Evolutionary conservation across 2,888 invertebrate genomes (phyloP).

Genomic region (Orchestes rusci): DNA sequence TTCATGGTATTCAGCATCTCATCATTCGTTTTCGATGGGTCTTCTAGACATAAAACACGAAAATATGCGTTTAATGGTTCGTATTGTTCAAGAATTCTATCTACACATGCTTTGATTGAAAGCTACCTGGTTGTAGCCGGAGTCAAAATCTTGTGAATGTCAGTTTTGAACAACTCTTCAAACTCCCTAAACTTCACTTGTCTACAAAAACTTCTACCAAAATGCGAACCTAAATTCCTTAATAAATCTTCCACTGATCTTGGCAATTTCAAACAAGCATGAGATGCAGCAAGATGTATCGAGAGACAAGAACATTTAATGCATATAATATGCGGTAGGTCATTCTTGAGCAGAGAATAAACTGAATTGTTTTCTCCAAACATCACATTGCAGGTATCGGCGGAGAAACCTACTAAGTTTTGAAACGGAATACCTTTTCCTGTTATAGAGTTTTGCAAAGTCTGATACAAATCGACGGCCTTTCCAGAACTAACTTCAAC

Average conservation of each 20-base stretch:
- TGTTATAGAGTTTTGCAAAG: conserved; percentile 6
- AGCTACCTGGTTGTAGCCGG: conserved; percentile 33
- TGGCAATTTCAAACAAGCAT: conserved; percentile 36
- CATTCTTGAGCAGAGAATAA: conserved; percentile 18
- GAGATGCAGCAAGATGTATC: too few species aligned
- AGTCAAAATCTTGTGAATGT: conserved; percentile 33
- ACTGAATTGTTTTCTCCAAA: conserved; percentile 26
- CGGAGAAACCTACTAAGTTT: conserved; percentile 30
- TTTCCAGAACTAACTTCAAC: conserved; percentile 1
- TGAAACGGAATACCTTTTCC: conserved; percentile 21
- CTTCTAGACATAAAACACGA: conserved; percentile 26
- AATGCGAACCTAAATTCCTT: conserved; percentile 31
- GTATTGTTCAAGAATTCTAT: conserved; percentile 36
- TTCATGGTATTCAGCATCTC: conserved; percentile 25
- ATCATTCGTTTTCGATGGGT: conserved; percentile 30
- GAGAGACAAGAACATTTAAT: conserved; percentile 37
- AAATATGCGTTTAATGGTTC: conserved; percentile 32
- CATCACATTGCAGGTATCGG: conserved; percentile 35
- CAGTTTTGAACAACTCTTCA: conserved; percentile 34
- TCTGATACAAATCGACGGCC: conserved; percentile 2
- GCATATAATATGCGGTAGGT: too few species aligned
- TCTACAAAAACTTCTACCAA: conserved; percentile 27
- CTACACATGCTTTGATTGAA: conserved; percentile 35
- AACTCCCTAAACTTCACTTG: conserved; percentile 31
- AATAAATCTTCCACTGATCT: conserved; percentile 28